Evolutionary conservation across 1,140 invertebrate genomes (phyloP).

Genomic region (Gryllus bimaculatus): DNA sequence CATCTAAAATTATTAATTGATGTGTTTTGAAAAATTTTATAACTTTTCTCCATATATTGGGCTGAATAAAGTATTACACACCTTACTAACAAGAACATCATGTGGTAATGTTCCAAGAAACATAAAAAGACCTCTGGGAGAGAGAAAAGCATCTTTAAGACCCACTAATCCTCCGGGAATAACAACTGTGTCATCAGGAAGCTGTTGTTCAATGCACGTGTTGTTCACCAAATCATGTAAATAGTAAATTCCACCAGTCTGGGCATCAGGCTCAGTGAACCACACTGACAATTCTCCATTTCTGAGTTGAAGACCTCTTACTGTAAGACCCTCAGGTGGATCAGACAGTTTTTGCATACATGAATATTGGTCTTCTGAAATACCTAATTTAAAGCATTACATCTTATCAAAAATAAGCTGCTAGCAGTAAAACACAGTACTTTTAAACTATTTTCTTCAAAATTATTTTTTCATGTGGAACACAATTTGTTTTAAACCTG

Average conservation of each 20-base stretch:
- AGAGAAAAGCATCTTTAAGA: not conserved
- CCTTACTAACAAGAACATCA: not conserved
- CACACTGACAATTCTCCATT: not conserved
- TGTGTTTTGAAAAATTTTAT: not conserved
- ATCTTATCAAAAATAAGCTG: not conserved
- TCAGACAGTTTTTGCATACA: not conserved
- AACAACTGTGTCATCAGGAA: not conserved
- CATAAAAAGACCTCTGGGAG: not conserved
- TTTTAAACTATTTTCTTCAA: too few species aligned
- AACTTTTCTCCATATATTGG: not conserved
- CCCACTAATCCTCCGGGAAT: not conserved
- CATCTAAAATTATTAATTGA: constrained; percentile 5
- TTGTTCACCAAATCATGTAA: not conserved
- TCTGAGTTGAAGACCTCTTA: not conserved
- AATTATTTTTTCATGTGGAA: too few species aligned
- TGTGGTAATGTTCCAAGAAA: not conserved
- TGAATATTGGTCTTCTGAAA: not conserved
- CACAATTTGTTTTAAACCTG: too few species aligned
- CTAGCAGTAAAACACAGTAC: too few species aligned
- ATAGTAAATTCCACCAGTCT: not conserved
- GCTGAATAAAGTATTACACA: not conserved
- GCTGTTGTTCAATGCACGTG: not conserved
- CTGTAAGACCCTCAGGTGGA: not conserved
- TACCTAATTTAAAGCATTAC: not conserved
- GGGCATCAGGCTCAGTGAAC: not conserved